Evolutionary conservation across 2,797 vertebrate species (phyloP).

Genomic region (Anguilla megastoma): DNA sequence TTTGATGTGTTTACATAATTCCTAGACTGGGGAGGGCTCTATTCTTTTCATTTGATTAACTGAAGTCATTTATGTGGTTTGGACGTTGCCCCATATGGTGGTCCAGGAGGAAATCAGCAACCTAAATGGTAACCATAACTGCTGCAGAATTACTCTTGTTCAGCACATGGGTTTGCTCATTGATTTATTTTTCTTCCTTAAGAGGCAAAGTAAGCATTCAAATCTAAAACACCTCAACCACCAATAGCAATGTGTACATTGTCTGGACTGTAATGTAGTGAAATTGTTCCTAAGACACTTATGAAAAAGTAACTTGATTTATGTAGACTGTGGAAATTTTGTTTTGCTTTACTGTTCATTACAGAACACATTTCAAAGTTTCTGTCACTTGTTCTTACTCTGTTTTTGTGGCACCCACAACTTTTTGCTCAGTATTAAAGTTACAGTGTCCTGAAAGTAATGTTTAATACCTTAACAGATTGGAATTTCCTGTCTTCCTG

Average conservation of each 20-base stretch:
- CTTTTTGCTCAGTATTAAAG: neutral
- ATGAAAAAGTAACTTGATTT: neutral
- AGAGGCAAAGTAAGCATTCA: neutral
- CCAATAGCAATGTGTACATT: neutral
- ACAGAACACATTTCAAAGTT: neutral
- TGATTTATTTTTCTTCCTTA: neutral
- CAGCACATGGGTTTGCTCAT: neutral
- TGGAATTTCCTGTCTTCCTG: neutral
- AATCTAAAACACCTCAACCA: neutral
- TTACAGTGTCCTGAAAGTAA: neutral
- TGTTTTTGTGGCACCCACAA: neutral
- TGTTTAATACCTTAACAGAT: neutral
- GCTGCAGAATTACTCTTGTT: neutral
- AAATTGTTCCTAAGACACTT: neutral
- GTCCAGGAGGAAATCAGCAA: neutral
- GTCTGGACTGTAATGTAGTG: neutral
- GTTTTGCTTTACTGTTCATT: neutral
- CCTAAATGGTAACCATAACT: neutral
- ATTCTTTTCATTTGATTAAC: neutral
- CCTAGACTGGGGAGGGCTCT: neutral
- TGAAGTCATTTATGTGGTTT: neutral
- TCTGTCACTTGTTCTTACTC: neutral
- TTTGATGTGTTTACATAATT: conserved; percentile 38
- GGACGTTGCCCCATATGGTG: neutral
- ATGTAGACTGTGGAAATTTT: neutral